Evolutionary conservation across 2,888 invertebrate genomes (phyloP), one percentile per base, ranked within the genome.

Genomic region (Hydropsyche betteni): DNA sequence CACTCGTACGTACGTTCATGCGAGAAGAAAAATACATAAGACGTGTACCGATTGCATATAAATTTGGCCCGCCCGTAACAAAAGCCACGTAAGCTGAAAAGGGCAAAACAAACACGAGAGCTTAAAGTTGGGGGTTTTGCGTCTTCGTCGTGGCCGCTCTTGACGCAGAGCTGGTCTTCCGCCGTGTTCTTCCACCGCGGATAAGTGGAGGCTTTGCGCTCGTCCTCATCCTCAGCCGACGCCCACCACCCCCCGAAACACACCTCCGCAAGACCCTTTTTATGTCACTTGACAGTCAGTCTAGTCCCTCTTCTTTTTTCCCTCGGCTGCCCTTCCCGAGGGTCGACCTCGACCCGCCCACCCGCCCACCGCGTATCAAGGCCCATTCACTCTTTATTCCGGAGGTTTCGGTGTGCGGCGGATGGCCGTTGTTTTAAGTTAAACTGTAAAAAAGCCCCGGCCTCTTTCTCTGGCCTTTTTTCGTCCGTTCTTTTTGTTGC

Each of bases 251-350:
- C 61, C 61, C n/a, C 36, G 53, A 7, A 38, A 51, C 72, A 58
- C 72, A 58, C 55, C 72, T 72, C 72, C 16, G 58, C 58, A 58
- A 72, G 70, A 72, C 72, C 72, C 72, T 72, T 72, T 72, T 72
- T 72, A 72, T 72, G 72, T 72, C 72, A 58, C 72, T 72, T 72
- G 72, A 72, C 72, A 72, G 72, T 72, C 72, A 72, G 72, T 72
- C 72, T 72, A 58, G 55, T 72, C 55, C 36, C 58, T 38, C 55
- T 52, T 24, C 50, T 16, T 70, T 52, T 38, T 44, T 69, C 16
- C 55, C 55, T 55, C 10, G 51, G 8, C 51, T 2, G 10, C 51
- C n/a, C 51, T 61, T 24, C 44, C 44, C 44, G 4, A 44, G 44
- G 44, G 44, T 10, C 44, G 44, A 10, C 44, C 44, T 44, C 44